Conservation (phyloP, 1,140 invertebrate species). For the Sarcophaga bullata region DNA sequence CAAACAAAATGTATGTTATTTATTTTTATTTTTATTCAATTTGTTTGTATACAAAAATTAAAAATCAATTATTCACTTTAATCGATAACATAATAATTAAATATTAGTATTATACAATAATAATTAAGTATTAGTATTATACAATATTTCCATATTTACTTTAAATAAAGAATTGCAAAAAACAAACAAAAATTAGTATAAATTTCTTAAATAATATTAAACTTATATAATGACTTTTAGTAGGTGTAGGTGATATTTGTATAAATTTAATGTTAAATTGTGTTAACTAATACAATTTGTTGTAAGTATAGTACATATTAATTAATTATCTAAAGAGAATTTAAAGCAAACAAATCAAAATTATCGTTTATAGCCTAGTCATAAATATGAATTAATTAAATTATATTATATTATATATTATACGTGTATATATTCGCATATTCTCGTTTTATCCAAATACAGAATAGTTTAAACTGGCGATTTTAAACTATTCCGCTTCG, state of each 20-base stretch:
- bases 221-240: slow-evolving; percentile 65
- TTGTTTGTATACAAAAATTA: slow-evolving; percentile 40
- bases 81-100: slow-evolving; percentile 64
- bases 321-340: slow-evolving; percentile 50
- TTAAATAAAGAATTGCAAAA: slow-evolving; percentile 47
- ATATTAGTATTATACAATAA: slow-evolving; percentile 66
- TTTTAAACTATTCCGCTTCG: slow-evolving; percentile 47
- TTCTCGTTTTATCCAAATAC: slow-evolving; percentile 45
- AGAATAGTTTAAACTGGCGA: slow-evolving; percentile 58
- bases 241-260: slow-evolving; percentile 46
- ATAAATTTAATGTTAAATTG: slow-evolving; percentile 21
- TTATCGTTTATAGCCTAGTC: slow-evolving; percentile 23
- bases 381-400: background rate
- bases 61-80: slow-evolving; percentile 41
- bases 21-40: slow-evolving; percentile 40
- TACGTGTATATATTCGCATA: slow-evolving; percentile 34
- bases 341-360: slow-evolving; percentile 48
- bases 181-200: slow-evolving; percentile 57
- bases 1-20: slow-evolving; percentile 19
- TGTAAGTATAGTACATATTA: slow-evolving; percentile 52
- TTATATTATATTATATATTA: background rate
- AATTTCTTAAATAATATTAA: slow-evolving; percentile 57
- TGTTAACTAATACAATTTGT: slow-evolving; percentile 49
- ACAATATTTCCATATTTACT: slow-evolving; percentile 54
- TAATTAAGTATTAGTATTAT: slow-evolving; percentile 66